These are phyloP conservation scores for Orussus abietinus DNA, from an alignment of 1,140 invertebrate genomes.

Conservation along the genomic window DNA sequence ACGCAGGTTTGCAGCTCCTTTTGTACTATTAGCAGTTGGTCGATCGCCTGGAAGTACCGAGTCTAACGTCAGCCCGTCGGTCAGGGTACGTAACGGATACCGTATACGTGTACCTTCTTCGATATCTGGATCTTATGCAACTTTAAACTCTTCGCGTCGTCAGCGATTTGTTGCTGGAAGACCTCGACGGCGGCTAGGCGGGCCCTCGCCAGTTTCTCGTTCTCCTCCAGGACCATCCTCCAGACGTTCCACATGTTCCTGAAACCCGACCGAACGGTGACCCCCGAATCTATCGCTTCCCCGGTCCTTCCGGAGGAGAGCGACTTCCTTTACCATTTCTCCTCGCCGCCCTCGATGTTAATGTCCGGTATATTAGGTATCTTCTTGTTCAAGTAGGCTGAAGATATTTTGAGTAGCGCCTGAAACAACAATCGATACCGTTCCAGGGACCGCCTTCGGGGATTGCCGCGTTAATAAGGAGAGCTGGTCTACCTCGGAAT, in stretches of 20 bases:
- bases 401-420: constrained; percentile 85
- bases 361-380: constrained; percentile 87
- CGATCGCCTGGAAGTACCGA: constrained; percentile 74
- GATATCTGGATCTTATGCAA: constrained; percentile 79
- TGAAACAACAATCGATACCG: too few species aligned
- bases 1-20: constrained; percentile 86
- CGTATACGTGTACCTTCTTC: constrained; percentile 70
- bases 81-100: too few species aligned
- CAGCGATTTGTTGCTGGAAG: constrained; percentile 89
- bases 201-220: constrained; percentile 87
- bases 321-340: constrained; percentile 79
- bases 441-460: too few species aligned
- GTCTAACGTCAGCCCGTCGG: too few species aligned
- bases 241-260: constrained; percentile 98
- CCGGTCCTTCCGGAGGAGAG: too few species aligned
- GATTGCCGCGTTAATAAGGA: too few species aligned
- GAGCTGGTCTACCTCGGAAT: constrained; percentile 93
- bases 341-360: constrained; percentile 80
- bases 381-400: constrained; percentile 86
- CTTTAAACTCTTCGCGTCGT: constrained; percentile 82
- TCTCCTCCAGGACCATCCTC: constrained; percentile 91
- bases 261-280: too few species aligned
- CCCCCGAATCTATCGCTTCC: too few species aligned
- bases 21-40: constrained; percentile 82
- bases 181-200: constrained; percentile 88